Conservation (phyloP, 2,113 vertebrate genomes). For the rat (Rattus norvegicus) region DNA sequence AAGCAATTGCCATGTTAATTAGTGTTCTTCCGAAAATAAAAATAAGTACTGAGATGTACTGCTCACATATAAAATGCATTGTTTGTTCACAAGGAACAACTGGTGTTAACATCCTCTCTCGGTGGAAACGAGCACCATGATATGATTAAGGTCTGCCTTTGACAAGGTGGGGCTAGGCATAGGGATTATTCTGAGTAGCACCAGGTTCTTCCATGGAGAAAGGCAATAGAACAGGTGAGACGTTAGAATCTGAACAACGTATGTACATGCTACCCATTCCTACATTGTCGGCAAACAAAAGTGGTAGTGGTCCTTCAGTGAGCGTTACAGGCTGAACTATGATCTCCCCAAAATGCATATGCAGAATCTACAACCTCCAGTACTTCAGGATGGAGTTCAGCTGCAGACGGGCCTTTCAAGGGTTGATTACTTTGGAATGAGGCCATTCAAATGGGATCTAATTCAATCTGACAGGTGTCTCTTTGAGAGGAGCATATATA, state of each 20-base stretch:
- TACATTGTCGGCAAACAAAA: background rate
- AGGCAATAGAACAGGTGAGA: background rate
- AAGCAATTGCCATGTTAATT: background rate
- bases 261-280: background rate
- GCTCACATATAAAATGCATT: background rate
- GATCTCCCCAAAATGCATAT: background rate
- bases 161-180: background rate
- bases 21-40: background rate
- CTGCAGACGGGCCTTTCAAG: background rate
- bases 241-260: background rate
- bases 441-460: background rate
- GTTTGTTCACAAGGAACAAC: background rate
- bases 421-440: background rate
- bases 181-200: background rate
- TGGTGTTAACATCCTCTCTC: background rate
- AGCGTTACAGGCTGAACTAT: background rate
- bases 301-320: background rate
- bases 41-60: background rate
- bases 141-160: background rate
- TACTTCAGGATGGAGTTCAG: background rate
- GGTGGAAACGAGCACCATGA: too few species aligned
- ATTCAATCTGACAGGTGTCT: background rate
- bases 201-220: fast-evolving
- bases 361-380: background rate
- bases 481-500: background rate